Evolutionary conservation across 53 echinoderm and acorn worm species (phyloP), one percentile per base, ranked within the genome.

Genomic region (Hippasteria phrygiana): DNA sequence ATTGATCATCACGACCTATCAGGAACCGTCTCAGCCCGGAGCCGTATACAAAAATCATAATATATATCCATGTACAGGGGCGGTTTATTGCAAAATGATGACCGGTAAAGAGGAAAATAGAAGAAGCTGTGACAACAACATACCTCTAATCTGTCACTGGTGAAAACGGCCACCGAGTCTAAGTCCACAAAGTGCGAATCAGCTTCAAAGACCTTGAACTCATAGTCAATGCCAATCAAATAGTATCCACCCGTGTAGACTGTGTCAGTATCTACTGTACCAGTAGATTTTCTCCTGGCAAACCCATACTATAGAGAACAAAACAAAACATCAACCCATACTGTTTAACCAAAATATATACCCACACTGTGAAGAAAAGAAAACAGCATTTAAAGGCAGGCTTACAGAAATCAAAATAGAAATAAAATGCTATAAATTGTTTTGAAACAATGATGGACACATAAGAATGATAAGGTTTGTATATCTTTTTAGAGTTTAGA

Each of bases 201-300:
- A 12, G 91, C 91, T 34, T 47, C 73, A 65, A 94, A 94, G 32
- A 42, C 53, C 77, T 94, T 94, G 63, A 94, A 94, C 53, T 84
- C 91, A 29, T 76, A 69, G 24, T 69, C 85, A 32, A 91, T 77
- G 12, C 94, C 94, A n/a, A 94, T 89, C 54, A 43, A 43, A 48
- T 91, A 89, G 20, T 83, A 45, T 0, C 94, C 94, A 17, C 71
- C 36, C 1, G 43, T 42, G 26, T 72, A 94, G 26, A 94, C 89
- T 20, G 13, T 76, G 32, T 31, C 48, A 20, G 94, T 94, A 41
- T 91, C 77, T 24, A 94, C 94, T 37, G n/a, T 78, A 3, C 89
- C 86, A 14, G 88, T 91, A 2, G 94, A 74, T 43, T 83, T 91
- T 26, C 94, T 71, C 33, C 89, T 73, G 18, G 55, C 47, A 67